These are phyloP conservation scores for Cotesia typhae DNA, from an alignment of 1,140 invertebrate species.

Conservation along the genomic window DNA sequence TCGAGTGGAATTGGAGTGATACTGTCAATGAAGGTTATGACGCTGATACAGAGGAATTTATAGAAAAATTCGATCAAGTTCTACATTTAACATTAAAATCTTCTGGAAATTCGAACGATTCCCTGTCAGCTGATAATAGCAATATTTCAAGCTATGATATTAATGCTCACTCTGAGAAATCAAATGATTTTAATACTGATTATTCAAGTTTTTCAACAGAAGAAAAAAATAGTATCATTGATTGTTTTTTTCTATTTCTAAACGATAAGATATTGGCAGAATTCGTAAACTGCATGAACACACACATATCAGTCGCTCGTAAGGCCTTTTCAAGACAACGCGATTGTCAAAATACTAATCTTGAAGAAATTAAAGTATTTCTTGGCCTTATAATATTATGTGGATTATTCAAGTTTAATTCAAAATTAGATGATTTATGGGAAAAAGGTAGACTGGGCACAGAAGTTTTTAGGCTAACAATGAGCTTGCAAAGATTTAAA, in stretches of 20 bases:
- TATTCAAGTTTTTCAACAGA: background rate
- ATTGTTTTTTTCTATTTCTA: background rate
- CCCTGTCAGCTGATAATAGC: background rate
- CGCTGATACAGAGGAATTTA: background rate
- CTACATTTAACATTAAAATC: background rate
- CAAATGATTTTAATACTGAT: background rate
- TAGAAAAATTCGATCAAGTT: conserved; percentile 5
- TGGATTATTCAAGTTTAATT: background rate
- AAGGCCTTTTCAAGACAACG: background rate
- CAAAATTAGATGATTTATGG: background rate
- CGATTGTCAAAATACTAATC: background rate
- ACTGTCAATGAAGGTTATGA: background rate
- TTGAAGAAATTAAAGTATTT: background rate
- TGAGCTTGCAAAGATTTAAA: background rate
- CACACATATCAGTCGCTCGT: background rate
- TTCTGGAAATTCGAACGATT: background rate
- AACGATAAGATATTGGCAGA: background rate
- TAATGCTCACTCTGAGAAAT: too few relatives aligned
- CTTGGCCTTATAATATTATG: background rate
- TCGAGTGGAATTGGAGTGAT: background rate
- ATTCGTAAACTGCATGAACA: background rate
- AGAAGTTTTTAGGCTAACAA: background rate
- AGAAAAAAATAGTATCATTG: background rate
- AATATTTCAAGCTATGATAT: background rate
- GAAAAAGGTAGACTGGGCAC: background rate